Base-by-base conservation (phyloP, 2,888 invertebrate species). In the Drosophila lacicola region DNA sequence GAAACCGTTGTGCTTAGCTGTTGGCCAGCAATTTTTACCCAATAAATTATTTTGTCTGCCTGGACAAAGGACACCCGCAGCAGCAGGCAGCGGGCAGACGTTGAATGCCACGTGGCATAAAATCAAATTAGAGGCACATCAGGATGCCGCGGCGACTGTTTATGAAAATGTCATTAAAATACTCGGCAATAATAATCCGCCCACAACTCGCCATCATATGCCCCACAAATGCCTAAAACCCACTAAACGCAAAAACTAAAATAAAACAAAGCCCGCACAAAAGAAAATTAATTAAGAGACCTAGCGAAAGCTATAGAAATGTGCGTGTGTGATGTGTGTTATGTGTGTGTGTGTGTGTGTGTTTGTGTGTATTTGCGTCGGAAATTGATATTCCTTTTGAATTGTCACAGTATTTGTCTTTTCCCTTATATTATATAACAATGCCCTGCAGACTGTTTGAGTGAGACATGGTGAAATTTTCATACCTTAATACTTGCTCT, bases 101-200 rank as follows among this genome's bases (percentile, higher is more conserved):
- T 56, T 68, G 50, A 64, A 57, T 66, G 70, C 77, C 81, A 81
- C 85, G 85, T 77, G 85, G 79, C 79, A 79, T 64, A 65, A 77
- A 81, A 82, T 47, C 63, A 72, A 74, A 83, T 82, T 74, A 78
- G 75, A 76, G 57, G 51, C 78, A 78, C 70, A 80, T 82, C 70
- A 69, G 51, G 54, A 58, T 57, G 61, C 69, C 54, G 64, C 60
- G 61, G 50, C 60, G 64, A 57, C 71, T 83, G 75, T 78, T 83
- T 83, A 85, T 84, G 80, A 85, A 84, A 85, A 74, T 78, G 81
- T 66, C 82, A 84, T 84, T 85, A 84, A 85, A 84, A 82, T 81
- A 51, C 67, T 73, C 65, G 62, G 50, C 50, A 66, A 51, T 60
- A 72, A 74, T 72, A 79, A 72, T 67, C 63, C 54, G 47, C 56